Evolutionary conservation across 2,888 invertebrate genomes (phyloP).

Genomic region (Netelia virgata): DNA sequence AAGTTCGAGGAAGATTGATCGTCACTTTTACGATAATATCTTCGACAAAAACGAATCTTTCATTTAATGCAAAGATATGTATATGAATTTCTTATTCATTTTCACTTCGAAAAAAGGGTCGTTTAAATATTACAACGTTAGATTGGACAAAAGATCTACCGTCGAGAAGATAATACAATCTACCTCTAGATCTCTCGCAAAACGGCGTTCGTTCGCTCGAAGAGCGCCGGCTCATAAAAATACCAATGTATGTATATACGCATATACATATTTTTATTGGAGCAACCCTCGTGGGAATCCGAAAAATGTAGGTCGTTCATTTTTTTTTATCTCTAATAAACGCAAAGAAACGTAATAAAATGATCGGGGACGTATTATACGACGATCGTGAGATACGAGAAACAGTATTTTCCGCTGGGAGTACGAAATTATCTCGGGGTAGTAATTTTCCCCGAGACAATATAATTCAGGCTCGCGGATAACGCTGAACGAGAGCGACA

Average conservation of each 20-base stretch:
- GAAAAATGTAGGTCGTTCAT: neutral
- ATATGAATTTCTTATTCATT: neutral
- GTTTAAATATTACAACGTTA: neutral
- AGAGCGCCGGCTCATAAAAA: neutral
- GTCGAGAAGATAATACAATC: conserved; percentile 19
- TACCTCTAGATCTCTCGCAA: neutral
- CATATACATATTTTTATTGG: neutral
- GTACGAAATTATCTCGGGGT: conserved; percentile 30
- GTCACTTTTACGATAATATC: neutral
- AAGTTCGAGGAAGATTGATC: neutral
- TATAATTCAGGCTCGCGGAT: conserved; percentile 50
- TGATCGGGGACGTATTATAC: neutral
- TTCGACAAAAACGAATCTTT: neutral
- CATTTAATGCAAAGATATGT: neutral
- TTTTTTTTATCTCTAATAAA: neutral
- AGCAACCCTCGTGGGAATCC: neutral
- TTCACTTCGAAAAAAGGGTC: neutral
- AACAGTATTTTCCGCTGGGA: neutral
- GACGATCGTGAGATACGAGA: neutral
- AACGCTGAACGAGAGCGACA: conserved; percentile 52
- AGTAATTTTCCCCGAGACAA: conserved; percentile 56
- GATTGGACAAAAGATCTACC: neutral
- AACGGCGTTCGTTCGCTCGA: neutral
- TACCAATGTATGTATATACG: neutral
- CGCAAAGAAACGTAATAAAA: neutral